A percentile compares a stretch with the other conserved stretches of the same genome.
Evolutionary conservation across 2,113 vertebrate genomes (phyloP).

Genomic region (Mus spicilegus): DNA sequence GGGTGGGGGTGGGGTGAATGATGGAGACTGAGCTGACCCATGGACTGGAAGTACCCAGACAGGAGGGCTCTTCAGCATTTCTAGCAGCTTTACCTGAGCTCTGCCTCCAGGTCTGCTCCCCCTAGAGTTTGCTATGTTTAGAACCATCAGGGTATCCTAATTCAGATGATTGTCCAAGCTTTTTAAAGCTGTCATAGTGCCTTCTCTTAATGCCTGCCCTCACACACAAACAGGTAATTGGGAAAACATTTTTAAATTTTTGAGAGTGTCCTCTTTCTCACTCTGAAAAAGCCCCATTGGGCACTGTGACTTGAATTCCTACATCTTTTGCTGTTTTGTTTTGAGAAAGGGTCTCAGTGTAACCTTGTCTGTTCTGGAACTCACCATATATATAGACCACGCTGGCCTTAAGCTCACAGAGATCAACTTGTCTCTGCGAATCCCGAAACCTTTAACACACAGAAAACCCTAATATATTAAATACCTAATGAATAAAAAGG

Average conservation of each 20-base stretch:
- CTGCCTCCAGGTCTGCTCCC: neutral
- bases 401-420: neutral
- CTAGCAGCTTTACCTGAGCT: neutral
- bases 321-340: conserved; percentile 12
- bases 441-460: neutral
- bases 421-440: neutral
- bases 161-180: neutral
- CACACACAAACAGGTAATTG: neutral
- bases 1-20: neutral
- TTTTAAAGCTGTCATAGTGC: neutral
- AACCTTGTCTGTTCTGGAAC: neutral
- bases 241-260: neutral
- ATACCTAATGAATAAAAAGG: conserved; percentile 46
- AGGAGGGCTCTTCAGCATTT: neutral
- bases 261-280: neutral
- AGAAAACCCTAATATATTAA: conserved; percentile 40
- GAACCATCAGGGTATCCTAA: neutral
- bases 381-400: neutral
- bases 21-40: neutral
- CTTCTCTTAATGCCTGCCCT: conserved; percentile 37
- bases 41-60: neutral
- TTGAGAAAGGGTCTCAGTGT: neutral
- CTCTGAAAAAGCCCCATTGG: conserved; percentile 26
- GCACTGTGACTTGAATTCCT: conserved; percentile 52
- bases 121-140: neutral